Conservation (phyloP, 1,140 invertebrate species). For the Prorops nasuta region DNA sequence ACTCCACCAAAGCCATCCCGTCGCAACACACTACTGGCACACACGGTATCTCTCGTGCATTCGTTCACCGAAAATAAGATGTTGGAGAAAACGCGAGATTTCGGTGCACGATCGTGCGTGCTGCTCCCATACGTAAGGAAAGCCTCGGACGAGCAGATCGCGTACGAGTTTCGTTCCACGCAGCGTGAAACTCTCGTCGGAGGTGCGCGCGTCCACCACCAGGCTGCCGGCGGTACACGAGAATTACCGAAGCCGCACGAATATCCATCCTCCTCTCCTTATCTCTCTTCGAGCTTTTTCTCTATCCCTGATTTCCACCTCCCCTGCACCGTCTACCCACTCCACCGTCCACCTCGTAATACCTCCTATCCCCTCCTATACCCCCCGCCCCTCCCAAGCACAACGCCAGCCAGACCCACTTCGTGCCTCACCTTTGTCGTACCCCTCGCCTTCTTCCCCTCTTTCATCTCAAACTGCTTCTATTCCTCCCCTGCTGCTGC, state of each 20-base stretch:
- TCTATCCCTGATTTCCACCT: slow-evolving; percentile 16
- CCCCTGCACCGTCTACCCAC: slow-evolving; percentile 14
- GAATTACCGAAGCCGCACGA: background rate
- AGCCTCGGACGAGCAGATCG: slow-evolving; percentile 49
- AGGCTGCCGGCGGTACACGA: slow-evolving; percentile 28
- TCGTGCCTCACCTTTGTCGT: too few relatives aligned
- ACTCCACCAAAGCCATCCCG: background rate
- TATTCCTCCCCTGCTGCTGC: too few relatives aligned
- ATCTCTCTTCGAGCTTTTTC: slow-evolving; percentile 16
- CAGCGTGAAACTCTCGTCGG: slow-evolving; percentile 46
- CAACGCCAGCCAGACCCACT: too few relatives aligned
- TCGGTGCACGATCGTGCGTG: background rate
- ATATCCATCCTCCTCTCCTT: slow-evolving; percentile 20
- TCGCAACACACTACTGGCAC: background rate
- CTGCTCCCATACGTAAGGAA: slow-evolving; percentile 38
- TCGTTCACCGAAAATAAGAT: background rate
- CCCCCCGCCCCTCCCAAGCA: too few relatives aligned
- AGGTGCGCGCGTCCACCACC: slow-evolving; percentile 43
- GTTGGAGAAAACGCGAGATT: background rate
- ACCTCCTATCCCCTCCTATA: background rate
- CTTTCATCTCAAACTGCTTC: too few relatives aligned
- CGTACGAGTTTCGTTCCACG: slow-evolving; percentile 52
- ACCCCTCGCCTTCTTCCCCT: too few relatives aligned
- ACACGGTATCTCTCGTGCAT: background rate
- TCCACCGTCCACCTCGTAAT: slow-evolving; percentile 3